Conservation (phyloP, 2,113 vertebrate species). For the Leucosticte australis region DNA sequence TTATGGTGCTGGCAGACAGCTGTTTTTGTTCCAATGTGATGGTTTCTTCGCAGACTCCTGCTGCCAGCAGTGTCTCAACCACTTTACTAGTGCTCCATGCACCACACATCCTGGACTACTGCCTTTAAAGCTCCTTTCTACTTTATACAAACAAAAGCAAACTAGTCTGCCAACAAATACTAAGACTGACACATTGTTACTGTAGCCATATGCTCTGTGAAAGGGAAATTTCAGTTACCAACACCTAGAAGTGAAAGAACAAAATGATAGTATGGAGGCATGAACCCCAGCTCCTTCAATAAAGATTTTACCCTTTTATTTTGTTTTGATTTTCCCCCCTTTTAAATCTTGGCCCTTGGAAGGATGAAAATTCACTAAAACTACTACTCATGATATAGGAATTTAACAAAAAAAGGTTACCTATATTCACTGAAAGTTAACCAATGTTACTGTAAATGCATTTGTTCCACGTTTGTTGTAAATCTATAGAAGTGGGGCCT, state of each 20-base stretch:
- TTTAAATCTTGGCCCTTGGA: background rate
- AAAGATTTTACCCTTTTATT: background rate
- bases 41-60: conserved; percentile 12
- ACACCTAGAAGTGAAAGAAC: background rate
- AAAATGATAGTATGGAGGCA: background rate
- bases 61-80: conserved; percentile 31
- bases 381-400: background rate
- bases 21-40: conserved; percentile 33
- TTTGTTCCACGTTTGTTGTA: background rate
- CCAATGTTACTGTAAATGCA: background rate
- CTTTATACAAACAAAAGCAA: background rate
- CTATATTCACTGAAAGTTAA: background rate
- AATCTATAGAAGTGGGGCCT: background rate
- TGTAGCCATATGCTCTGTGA: background rate
- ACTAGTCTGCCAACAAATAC: background rate
- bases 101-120: background rate
- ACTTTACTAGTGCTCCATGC: background rate
- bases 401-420: background rate
- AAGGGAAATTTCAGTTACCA: background rate
- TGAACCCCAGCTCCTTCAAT: background rate
- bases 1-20: conserved; percentile 50
- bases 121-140: background rate
- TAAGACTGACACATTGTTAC: background rate
- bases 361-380: background rate
- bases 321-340: background rate